Base-by-base conservation (phyloP, 2,888 invertebrate genomes). In the Caenorhabditis sulstoni region DNA sequence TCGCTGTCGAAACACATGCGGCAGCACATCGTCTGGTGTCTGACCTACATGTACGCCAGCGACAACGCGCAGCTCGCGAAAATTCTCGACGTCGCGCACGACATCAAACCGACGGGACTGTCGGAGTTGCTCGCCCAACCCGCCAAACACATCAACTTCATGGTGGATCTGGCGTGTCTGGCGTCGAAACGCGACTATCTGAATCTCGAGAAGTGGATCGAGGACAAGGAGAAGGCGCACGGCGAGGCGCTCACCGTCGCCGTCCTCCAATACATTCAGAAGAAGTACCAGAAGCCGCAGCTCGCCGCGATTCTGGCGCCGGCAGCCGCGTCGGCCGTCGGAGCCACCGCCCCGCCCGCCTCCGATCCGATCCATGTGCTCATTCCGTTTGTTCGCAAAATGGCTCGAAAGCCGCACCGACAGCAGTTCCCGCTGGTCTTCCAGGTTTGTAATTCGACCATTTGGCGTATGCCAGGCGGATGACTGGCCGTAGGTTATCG, bases 11-110 rank as follows among this genome's bases (percentile, higher is more conserved):
- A 65, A 35, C 59, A 67, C 16, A 59, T 74, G 57, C 79, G 96
- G 97, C 95, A 95, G 96, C 88, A 94, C 96, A 1, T 97, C 98
- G 97, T 95, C 96, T 0, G 96, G 97, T 83, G 97, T 97, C 96
- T 98, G 97, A 91, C 93, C 94, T 94, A 90, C 58, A 35, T 96
- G 95, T 89, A 98, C 99, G 91, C 97, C 97, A 91, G 94, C 95
- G 2, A 93, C 41, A 49, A 22, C 20, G 14, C 44, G 9, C 64
- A 96, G 89, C 92, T 99, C 41, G 96, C 97, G 0, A 93, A 98
- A 67, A 97, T 99, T 86, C 92, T 99, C 78, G 99, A 99, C 90
- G 77, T 89, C 9, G 87, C 87, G 8, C 88, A 88, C 71, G 89
- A 89, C 50, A 75, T 89, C 45, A 87, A 88, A 52, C 87, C 87